These are phyloP conservation scores for Astreopora myriophthalma DNA, from an alignment of 64 coral and sea anemone species.

Conservation along the genomic window DNA sequence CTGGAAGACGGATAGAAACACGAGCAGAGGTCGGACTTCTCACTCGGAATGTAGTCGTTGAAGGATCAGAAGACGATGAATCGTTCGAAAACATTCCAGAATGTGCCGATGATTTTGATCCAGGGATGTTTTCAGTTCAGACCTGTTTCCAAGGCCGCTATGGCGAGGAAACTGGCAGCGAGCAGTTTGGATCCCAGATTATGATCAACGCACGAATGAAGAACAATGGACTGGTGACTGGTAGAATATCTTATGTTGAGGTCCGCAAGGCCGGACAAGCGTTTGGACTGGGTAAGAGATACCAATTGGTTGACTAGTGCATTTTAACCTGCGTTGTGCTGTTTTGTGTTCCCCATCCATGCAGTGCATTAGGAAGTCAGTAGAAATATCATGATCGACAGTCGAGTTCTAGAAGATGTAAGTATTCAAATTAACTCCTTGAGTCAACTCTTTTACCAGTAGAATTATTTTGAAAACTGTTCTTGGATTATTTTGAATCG, in stretches of 20 bases:
- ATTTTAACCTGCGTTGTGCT: no score
- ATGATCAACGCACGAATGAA: conserved; percentile 73
- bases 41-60: conserved; percentile 86
- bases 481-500: no score
- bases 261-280: conserved; percentile 85
- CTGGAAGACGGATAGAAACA: conserved; percentile 63
- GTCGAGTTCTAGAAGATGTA: no score
- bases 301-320: no score
- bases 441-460: no score
- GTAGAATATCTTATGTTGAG: conserved; percentile 72
- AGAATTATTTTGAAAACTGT: no score
- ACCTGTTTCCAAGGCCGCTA: conserved; percentile 82
- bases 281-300: conserved; percentile 71
- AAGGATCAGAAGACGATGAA: conserved; percentile 73
- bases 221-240: conserved; percentile 59
- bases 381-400: no score
- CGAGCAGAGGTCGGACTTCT: conserved; percentile 83
- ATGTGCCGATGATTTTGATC: conserved; percentile 74
- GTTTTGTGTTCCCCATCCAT: no score
- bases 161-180: conserved; percentile 25
- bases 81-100: conserved; percentile 20
- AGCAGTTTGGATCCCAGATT: conserved; percentile 88
- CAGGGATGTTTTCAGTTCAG: conserved; percentile 78
- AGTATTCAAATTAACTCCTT: no score
- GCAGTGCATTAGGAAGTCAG: no score